phyloP scores from a whole-genome alignment of 2,113 vertebrate genomes.

The Hippocampus mohnikei region DNA sequence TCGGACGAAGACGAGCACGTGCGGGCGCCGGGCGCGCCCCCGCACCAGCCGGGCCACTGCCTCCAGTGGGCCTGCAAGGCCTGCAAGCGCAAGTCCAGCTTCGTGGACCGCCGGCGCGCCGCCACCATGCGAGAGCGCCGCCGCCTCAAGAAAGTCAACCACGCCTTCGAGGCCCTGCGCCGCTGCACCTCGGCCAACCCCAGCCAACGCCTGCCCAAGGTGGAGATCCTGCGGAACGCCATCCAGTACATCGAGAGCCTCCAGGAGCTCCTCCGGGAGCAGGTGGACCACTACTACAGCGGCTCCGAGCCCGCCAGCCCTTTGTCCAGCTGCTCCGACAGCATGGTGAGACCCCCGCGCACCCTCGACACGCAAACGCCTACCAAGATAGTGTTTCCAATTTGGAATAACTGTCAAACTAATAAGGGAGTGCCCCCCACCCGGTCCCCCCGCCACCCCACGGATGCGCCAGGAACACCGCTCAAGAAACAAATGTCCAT shows the following conservation, averaged over 20 bases:
- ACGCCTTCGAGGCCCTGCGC: conserved; percentile 91
- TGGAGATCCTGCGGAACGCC: conserved; percentile 95
- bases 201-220: conserved; percentile 93
- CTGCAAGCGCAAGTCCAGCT: conserved; percentile 91
- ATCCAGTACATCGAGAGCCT: conserved; percentile 96
- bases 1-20: conserved; percentile 91
- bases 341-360: conserved; percentile 80
- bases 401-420: background rate
- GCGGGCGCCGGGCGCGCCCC: conserved; percentile 82
- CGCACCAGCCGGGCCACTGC: conserved; percentile 91
- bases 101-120: conserved; percentile 86
- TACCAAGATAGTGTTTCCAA: background rate
- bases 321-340: conserved; percentile 88
- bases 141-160: conserved; percentile 95
- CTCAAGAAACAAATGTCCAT: too few species aligned
- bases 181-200: conserved; percentile 92
- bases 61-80: conserved; percentile 98
- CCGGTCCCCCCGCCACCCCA: too few species aligned
- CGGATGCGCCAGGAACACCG: too few species aligned
- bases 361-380: background rate
- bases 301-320: conserved; percentile 89
- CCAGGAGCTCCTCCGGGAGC: conserved; percentile 88
- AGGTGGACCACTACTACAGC: conserved; percentile 89
- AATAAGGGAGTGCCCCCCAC: too few species aligned
- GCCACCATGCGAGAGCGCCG: conserved; percentile 96